Conservation (phyloP, 2,888 invertebrate genomes). For the Fragum whitleyi region DNA sequence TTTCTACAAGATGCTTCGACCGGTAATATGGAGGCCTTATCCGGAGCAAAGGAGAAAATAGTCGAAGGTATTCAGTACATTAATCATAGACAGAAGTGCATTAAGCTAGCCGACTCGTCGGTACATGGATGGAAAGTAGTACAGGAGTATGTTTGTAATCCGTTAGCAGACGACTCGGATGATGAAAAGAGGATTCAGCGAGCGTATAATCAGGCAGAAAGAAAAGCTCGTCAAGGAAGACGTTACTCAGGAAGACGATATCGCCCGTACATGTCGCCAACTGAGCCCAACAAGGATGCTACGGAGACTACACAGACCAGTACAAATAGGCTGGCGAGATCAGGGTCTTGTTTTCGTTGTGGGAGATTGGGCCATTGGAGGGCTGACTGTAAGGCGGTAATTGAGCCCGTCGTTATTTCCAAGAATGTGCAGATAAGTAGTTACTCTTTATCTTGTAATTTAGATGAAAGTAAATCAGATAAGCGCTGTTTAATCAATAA, state of each 20-base stretch:
- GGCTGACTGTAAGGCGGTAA: constrained; percentile 19
- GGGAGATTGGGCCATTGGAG: constrained; percentile 48
- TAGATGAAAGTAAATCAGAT: not conserved
- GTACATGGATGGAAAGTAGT: not conserved
- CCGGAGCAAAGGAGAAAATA: not conserved
- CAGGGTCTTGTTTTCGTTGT: too few relatives aligned
- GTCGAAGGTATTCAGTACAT: too few relatives aligned
- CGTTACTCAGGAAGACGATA: constrained; percentile 9
- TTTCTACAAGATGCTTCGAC: not conserved
- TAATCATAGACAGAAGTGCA: too few relatives aligned
- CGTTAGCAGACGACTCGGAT: not conserved
- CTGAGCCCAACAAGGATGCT: not conserved
- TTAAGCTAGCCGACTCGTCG: too few relatives aligned
- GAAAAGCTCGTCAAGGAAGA: not conserved
- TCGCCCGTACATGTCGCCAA: not conserved
- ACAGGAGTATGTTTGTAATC: not conserved
- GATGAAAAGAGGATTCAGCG: not conserved
- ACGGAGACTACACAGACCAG: not conserved
- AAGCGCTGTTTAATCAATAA: not conserved
- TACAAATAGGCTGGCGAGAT: not conserved
- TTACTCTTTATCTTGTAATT: not conserved
- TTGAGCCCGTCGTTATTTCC: not conserved
- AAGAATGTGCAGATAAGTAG: constrained; percentile 30
- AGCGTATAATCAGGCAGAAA: not conserved
- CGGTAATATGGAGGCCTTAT: not conserved